Evolutionary conservation across 2,888 invertebrate genomes (phyloP).

Genomic region (Shargacucullia verbasci): DNA sequence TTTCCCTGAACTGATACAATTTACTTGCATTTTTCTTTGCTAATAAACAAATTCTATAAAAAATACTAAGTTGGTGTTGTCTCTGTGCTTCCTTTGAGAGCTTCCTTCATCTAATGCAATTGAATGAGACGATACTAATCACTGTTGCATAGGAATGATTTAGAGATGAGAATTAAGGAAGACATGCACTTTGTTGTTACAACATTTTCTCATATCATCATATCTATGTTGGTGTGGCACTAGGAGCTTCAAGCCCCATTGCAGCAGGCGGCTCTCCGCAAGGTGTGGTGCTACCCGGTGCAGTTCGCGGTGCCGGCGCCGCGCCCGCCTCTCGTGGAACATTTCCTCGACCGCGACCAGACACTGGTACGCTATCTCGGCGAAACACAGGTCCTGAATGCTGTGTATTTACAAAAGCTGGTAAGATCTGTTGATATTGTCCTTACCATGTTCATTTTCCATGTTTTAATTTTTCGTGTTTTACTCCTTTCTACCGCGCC

Average conservation of each 20-base stretch:
- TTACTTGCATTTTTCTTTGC: no score
- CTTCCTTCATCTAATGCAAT: no score
- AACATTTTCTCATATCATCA: not conserved
- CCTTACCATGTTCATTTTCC: not conserved
- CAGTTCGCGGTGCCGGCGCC: constrained; percentile 96
- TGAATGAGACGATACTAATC: no score
- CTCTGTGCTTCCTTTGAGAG: no score
- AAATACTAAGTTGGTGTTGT: no score
- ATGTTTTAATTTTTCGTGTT: no score
- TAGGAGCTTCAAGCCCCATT: constrained; percentile 90
- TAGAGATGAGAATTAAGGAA: no score
- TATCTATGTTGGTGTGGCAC: not conserved
- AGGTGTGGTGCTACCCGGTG: constrained; percentile 98
- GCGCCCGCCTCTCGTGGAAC: constrained; percentile 95
- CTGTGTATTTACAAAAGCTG: constrained; percentile 96
- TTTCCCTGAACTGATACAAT: no score
- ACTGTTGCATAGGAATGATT: no score
- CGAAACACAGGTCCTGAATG: constrained; percentile 95
- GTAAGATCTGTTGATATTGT: constrained; percentile 80
- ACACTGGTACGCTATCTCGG: constrained; percentile 95
- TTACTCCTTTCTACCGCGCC: no score
- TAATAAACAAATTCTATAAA: no score
- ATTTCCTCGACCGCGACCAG: constrained; percentile 95
- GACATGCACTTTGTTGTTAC: no score
- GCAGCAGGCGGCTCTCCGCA: constrained; percentile 93